These are phyloP conservation scores for Oscheius sp. DNA, from an alignment of 2,888 invertebrate genomes.

Conservation along the genomic window DNA sequence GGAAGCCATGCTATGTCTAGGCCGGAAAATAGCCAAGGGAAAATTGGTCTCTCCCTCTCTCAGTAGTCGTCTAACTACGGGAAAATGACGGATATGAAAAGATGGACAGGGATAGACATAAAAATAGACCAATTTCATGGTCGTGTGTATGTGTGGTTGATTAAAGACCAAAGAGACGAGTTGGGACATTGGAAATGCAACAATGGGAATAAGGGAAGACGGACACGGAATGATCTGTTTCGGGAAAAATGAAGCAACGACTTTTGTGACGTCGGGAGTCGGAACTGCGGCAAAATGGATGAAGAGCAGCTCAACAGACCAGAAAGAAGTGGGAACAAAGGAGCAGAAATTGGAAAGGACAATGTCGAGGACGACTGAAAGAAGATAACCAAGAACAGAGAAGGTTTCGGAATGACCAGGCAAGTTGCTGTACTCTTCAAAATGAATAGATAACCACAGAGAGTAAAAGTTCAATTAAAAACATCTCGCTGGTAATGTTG, in stretches of 20 bases:
- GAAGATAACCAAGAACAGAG: too few relatives aligned
- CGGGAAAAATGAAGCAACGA: background rate
- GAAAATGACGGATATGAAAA: conserved; percentile 31
- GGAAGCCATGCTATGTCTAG: background rate
- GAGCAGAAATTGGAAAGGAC: conserved; percentile 5
- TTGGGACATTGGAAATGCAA: conserved; percentile 33
- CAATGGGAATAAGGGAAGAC: background rate
- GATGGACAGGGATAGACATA: conserved; percentile 14
- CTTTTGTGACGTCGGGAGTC: background rate
- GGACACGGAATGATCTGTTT: conserved; percentile 9
- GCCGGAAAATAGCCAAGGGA: conserved; percentile 28
- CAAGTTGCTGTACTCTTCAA: background rate
- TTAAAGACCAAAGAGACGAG: conserved; percentile 15
- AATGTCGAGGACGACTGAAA: too few relatives aligned
- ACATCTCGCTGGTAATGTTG: background rate
- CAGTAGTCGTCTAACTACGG: conserved; percentile 23
- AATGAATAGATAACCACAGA: background rate
- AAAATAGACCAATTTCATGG: background rate
- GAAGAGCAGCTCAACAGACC: background rate
- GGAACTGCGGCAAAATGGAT: too few relatives aligned
- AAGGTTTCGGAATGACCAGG: too few relatives aligned
- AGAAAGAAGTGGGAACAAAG: background rate
- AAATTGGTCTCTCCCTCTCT: conserved; percentile 27
- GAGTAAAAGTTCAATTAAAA: background rate
- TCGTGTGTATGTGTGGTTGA: background rate